phyloP scores from a whole-genome alignment of 1,140 invertebrate species.

The Bombus balteatus region DNA sequence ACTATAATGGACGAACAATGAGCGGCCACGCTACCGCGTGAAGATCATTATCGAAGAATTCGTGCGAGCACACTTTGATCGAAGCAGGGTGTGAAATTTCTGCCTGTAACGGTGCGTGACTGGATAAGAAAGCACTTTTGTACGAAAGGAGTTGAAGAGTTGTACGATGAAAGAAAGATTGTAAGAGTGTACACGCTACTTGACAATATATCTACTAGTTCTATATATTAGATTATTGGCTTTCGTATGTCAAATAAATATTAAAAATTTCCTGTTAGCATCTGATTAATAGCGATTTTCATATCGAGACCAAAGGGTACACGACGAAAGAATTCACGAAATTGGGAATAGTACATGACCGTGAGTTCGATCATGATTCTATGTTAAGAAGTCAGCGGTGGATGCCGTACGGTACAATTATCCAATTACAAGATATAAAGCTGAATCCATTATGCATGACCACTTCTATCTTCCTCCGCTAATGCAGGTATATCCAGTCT shows the following conservation, averaged over 20 bases:
- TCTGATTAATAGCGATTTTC: background rate
- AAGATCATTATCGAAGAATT: constrained; percentile 1
- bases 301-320: background rate
- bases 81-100: background rate
- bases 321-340: constrained; percentile 40
- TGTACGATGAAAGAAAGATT: background rate
- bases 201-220: no score
- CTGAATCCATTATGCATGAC: constrained; percentile 63
- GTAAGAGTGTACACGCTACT: background rate
- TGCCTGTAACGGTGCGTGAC: background rate
- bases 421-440: constrained; percentile 65
- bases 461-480: constrained; percentile 8
- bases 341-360: constrained; percentile 55
- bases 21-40: no score
- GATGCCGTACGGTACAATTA: constrained; percentile 47
- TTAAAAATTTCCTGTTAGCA: no score
- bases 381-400: constrained; percentile 38
- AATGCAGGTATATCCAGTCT: constrained; percentile 2
- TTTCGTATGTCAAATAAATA: no score
- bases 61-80: background rate
- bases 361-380: constrained; percentile 50
- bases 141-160: background rate
- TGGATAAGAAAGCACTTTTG: background rate
- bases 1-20: background rate
- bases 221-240: no score